Base-by-base conservation (phyloP, 1,140 invertebrate species). In the Lerema accius region DNA sequence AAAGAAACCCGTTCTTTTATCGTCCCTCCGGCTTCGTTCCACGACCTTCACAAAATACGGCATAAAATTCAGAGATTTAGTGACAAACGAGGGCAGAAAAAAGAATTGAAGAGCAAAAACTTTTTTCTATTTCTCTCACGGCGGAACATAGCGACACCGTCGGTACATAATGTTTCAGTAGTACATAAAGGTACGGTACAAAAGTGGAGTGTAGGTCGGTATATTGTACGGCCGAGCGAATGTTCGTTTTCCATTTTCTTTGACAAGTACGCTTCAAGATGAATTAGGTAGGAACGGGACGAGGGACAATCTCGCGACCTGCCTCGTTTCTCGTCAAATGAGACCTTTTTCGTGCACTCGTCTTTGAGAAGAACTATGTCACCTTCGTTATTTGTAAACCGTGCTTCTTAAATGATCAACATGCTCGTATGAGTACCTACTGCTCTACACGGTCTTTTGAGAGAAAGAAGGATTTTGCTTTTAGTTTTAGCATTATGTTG, bases 241-340 rank as follows among this genome's bases (percentile, higher is more conserved):
- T 48, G 23, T 53, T 53, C 50, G 50, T 56, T 56, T 56, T 45
- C 53, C 53, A 43, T 56, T 56, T 56, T 56, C 53, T 56, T 56
- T 56, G 51, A 43, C 9, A 43, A 43, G 51, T 28, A 15, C 19
- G 51, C 40, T 32, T 43, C 39, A 56, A 56, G 51, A 43, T 43
- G 51, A 43, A 43, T 56, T 56, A 56, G 39, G 39, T 42, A 43
- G 40, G 51, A 42, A 43, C 13, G 51, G 11, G 40, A 56, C 51
- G 42, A 28, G 32, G 51, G 37, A 56, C 39, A 56, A 56, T 56
- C 40, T 56, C 28, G 53, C 40, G 53, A 43, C 14, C 53, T 56
- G 17, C 19, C 32, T 39, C 35, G 15, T 45, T 46, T 58, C 55
- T 46, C 53, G 23, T 58, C 55, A 46, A 58, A 46, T 28, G 26